Conservation (phyloP, 2,888 invertebrate species). For the Drosophila algonquin region DNA sequence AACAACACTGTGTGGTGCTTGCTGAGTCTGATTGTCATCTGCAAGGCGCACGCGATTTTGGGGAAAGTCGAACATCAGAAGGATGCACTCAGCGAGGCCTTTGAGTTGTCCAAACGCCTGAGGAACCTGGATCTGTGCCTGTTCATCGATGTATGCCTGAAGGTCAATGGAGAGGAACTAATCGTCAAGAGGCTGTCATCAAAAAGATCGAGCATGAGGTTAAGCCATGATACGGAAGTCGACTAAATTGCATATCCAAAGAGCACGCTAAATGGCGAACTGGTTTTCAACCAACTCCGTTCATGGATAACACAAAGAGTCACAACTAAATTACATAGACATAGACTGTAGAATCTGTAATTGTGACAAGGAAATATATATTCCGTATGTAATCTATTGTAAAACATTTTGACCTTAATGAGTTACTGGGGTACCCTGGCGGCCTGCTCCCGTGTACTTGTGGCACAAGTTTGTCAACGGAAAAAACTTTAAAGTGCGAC, state of each 20-base stretch:
- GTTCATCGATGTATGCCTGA: conserved; percentile 71
- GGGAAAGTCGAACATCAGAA: conserved; percentile 77
- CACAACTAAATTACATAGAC: conserved; percentile 8
- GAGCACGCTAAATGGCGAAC: not conserved
- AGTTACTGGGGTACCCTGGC: too few species aligned
- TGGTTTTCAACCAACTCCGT: not conserved
- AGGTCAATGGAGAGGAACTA: conserved; percentile 70
- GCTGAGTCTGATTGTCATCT: conserved; percentile 69
- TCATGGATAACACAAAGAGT: not conserved
- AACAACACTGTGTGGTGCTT: conserved; percentile 75
- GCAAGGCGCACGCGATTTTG: conserved; percentile 76
- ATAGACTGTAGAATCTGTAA: not conserved
- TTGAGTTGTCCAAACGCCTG: conserved; percentile 56
- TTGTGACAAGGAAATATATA: not conserved
- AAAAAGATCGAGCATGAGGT: not conserved
- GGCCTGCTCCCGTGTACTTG: too few species aligned
- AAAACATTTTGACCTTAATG: not conserved
- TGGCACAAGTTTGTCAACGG: not conserved
- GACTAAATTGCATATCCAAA: not conserved
- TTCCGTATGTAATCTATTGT: not conserved
- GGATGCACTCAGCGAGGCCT: conserved; percentile 67
- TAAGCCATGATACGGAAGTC: not conserved
- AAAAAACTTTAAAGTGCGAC: conserved; percentile 42
- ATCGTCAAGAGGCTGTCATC: conserved; percentile 56
- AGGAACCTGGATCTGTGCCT: conserved; percentile 60